Evolutionary conservation across 2,797 vertebrate genomes (phyloP), one percentile per base, ranked within the genome.

Genomic region (Pseudopleuronectes americanus): DNA sequence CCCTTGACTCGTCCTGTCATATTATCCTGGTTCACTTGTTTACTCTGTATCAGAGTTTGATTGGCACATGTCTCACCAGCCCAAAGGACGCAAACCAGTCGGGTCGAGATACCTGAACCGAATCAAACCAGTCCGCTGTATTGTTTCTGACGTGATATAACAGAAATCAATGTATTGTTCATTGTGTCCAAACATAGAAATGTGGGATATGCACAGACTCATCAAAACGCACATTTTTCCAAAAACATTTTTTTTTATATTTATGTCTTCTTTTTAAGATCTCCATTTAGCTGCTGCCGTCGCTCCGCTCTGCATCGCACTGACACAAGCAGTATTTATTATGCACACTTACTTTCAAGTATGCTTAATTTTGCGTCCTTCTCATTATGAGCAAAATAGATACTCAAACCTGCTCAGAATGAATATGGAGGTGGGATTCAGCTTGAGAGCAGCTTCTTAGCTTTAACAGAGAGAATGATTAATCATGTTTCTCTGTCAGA

Each of bases 401-500:
- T 47, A 7, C 13, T 53, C 4, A 62, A 54, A 61, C 26, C 22
- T 22, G 41, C 19, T 60, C 22, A 5, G 43, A 52, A 77, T 61
- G 36, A 49, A 69, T 56, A 49, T 57, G 53, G 47, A 59, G 36
- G 38, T 22, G 16, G 19, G 17, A 26, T 41, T 33, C 9, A 63
- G 61, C 56, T 60, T 19, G 2, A 19, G 43, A 62, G 28, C 13
- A 4, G 3, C 31, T 58, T 64, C 57, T 43, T 19, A 49, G 54
- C 51, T 66, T 74, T 41, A 63, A 77, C 33, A 55, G 17, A 43
- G 61, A 13, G 52, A n/a, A 65, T 62, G 77, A 77, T 71, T 84
- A 77, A 79, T 84, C 63, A 68, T 57, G 57, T 70, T 68, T 47
- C 51, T 60, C 56, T 2, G 4, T 26, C 22, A 70, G 57, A 84